Evolutionary conservation across 2,888 invertebrate genomes (phyloP), one percentile per base, ranked within the genome.

Genomic region (Sipunculus nudus): DNA sequence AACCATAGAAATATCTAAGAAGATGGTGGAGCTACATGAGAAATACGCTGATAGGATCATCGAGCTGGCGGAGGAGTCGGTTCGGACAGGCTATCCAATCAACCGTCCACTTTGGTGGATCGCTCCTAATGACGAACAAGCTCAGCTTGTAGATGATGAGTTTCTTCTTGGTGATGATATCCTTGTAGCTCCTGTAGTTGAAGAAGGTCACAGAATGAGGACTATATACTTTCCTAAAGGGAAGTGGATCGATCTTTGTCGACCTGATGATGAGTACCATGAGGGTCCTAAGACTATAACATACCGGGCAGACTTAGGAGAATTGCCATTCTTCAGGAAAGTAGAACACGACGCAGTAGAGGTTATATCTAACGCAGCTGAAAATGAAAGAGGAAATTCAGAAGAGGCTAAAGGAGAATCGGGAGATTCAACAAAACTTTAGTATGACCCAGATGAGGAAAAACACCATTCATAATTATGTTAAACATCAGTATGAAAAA

Each of bases 81-180:
- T 57, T 1, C 10, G 26, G 23, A 75, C 75, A 1, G 79, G 78
- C 0, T 86, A 89, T 40, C 97, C 98, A 0, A 93, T 97, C 0
- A 92, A 96, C 84, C 86, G 96, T 25, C 95, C 98, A 0, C 79
- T 96, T 25, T 92, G 94, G 89, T 89, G 92, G 68, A 90, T 94
- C 71, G 97, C 91, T 81, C 94, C 96, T 0, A 79, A 86, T 0
- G 96, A 98, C 75, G 86, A 88, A 10, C 88, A 89, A 4, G 88
- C 91, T 0, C 91, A 90, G 73, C 88, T 89, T 43, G 91, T 96
- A 62, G 96, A 97, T 68, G 89, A 92, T 4, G 71, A 82, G 61
- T 82, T 80, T 65, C 61, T 83, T 2, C 62, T 83, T 3, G 82
- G 82, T 2, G 64, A 79, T 58, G 71, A 74, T 19, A 62, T 78